Evolutionary conservation across 2,797 vertebrate species (phyloP), one percentile per base, ranked within the genome.

Genomic region (Setipinna tenuifilis): DNA sequence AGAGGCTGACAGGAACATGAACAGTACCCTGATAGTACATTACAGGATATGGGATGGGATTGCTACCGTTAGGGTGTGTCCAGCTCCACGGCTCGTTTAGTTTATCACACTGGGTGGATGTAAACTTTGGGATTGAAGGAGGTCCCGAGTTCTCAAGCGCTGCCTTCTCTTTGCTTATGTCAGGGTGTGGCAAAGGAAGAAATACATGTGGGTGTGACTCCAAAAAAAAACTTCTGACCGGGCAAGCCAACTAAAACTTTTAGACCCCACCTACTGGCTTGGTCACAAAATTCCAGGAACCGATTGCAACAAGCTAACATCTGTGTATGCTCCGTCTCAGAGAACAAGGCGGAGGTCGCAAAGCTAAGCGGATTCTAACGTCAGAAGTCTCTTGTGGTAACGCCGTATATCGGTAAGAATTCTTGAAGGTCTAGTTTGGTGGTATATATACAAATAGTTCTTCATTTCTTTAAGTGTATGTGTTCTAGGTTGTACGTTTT

Each of bases 221-320:
- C 16, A 31, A 17, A 28, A 65, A 65, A 65, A 61, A 61, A 65
- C 12, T 71, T 71, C 31, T 0, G 28, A 71, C 25, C 35, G 68
- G 7, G 71, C 35, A 35, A 78, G 71, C 35, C 17, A 78, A 78
- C 35, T 78, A 65, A 0, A 91, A 94, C 48, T 54, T 82, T 0
- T 25, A 50, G 84, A 88, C 84, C 83, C 82, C 88, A 86, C 85
- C 88, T 86, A 84, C 87, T 84, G 87, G 86, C 2, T 81, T 58
- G 78, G 84, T 82, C 31, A 62, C 80, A 17, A 81, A 78, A 25
- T 81, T 81, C 82, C 25, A 14, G 19, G 12, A 25, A 83, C 65
- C 82, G 87, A 85, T 83, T 75, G 46, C 61, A 62, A 6, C 31
- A 78, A 78, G 71, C 71, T 44, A 44, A 78, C 71, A 78, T 78